Base-by-base conservation (phyloP, 2,888 invertebrate species). In the Acleris emargana region DNA sequence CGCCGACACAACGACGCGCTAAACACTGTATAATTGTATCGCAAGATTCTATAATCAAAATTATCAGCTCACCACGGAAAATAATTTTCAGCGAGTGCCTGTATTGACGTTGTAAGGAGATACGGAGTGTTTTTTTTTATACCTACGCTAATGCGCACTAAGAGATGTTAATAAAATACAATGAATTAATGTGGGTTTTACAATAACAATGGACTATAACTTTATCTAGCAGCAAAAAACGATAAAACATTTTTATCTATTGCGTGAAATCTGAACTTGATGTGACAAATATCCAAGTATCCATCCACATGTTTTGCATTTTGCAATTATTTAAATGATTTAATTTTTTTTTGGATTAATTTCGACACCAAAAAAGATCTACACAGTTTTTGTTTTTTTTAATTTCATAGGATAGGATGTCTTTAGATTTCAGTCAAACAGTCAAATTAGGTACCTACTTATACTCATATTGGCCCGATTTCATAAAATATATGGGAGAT, bases 21-120 rank as follows among this genome's bases (percentile, higher is more conserved):
- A 91, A 91, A 85, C 84, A 80, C 82, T 86, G 87, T 87, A 85
- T 91, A 91, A 91, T 91, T 91, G 88, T 88, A 89, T 82, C 86
- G 86, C 87, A 81, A 86, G 84, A 89, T 88, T 85, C 84, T 90
- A 83, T 90, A 89, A 86, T 84, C 76, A 83, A 86, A 90, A 90
- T 91, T 91, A 91, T 91, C 91, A 91, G 88, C 76, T 83, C 76
- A 76, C 82, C 81, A 83, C 83, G 87, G 88, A 89, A 89, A 89
- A 89, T 83, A 81, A 81, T 86, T 84, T 88, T 88, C 80, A 78
- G 82, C 86, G 84, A 86, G 87, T 85, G 82, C 76, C 79, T 82
- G 73, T 79, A 77, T 83, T 83, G 85, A 84, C 84, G 84, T 79
- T 74, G 74, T 71, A 69, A 62, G 69, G 50, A 54, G 69, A 64